Evolutionary conservation across 37 sponge, comb jelly and placozoan genomes (phyloP), one percentile per base, ranked within the genome.

Genomic region (Theonella swinhoei): DNA sequence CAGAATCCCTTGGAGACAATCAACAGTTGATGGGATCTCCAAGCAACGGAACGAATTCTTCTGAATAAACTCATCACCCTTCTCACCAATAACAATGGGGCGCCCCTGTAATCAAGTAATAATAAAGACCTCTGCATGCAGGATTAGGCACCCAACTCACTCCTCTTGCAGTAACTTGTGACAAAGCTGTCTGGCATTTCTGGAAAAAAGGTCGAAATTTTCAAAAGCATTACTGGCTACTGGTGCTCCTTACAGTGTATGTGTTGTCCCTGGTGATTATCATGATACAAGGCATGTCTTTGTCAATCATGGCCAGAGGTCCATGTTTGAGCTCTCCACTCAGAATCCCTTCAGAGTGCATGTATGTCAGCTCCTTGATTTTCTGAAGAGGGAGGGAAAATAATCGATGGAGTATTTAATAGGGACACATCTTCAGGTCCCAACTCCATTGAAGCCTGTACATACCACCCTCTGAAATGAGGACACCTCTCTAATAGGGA

Each of bases 241-340:
- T 1, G 26, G 68, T 41, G 64, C 31, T 25, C 0, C 68, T 28
- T 63, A 92, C 96, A n/a, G 63, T 79, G 68, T 99, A 95, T 1
- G 90, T 89, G 39, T 87, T 86, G 74, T 99, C 99, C 71, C 91
- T 93, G 5, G 91, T 75, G 37, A 97, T 89, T 35, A 99, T 74
- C 90, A 99, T 92, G 31, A 99, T 95, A 35, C 96, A 95, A 24
- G 99, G 97, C 99, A 99, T 99, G 37, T 95, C 75, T 29, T 92
- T 85, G 63, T 99, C 99, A 43, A 99, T 95, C 89, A 99, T 91
- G 2, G 99, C 99, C 62, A 99, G 88, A 0, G 99, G 99, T 31
- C 99, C 99, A 80, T 99, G 99, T 43, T 99, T 99, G 79, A 99
- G 77, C 39, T 99, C 99, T 64, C 99, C 99, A 77, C 96, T 89